These are phyloP conservation scores for Eumeta japonica DNA, from an alignment of 1,140 invertebrate species.

Conservation along the genomic window DNA sequence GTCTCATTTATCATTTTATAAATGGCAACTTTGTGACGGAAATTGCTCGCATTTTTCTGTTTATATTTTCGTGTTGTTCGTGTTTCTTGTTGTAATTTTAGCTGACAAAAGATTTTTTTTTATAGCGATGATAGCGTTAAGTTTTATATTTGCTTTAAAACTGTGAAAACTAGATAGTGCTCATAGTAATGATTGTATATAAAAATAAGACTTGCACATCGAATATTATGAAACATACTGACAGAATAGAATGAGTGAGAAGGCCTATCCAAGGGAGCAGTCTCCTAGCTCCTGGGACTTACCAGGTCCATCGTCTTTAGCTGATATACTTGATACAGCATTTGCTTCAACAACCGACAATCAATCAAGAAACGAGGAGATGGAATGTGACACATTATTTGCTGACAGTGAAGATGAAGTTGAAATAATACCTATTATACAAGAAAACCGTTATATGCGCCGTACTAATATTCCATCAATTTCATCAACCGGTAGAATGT, in stretches of 20 bases:
- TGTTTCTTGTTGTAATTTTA: too few species aligned
- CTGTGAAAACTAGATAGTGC: too few species aligned
- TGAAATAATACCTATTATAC: slow-evolving; percentile 39
- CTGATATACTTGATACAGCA: slow-evolving; percentile 47
- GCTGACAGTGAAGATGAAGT: slow-evolving; percentile 55
- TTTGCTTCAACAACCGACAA: slow-evolving; percentile 45
- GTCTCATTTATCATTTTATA: too few species aligned
- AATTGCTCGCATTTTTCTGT: too few species aligned
- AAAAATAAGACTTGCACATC: too few species aligned
- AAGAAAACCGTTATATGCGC: slow-evolving; percentile 19
- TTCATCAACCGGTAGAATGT: slow-evolving; percentile 19
- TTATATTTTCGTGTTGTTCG: too few species aligned
- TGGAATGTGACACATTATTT: slow-evolving; percentile 54
- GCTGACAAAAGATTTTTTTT: too few species aligned
- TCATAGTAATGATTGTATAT: too few species aligned
- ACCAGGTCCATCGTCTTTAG: slow-evolving; percentile 45
- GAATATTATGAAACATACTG: too few species aligned
- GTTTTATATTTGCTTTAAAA: too few species aligned
- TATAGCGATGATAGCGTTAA: too few species aligned
- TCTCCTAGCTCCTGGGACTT: slow-evolving; percentile 43
- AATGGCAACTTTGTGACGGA: too few species aligned
- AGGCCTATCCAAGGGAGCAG: slow-evolving; percentile 39
- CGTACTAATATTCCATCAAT: not conserved
- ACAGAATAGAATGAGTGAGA: slow-evolving; percentile 45
- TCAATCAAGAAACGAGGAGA: slow-evolving; percentile 42